phyloP scores from a whole-genome alignment of 1,140 invertebrate species.

The Arion vulgaris region DNA sequence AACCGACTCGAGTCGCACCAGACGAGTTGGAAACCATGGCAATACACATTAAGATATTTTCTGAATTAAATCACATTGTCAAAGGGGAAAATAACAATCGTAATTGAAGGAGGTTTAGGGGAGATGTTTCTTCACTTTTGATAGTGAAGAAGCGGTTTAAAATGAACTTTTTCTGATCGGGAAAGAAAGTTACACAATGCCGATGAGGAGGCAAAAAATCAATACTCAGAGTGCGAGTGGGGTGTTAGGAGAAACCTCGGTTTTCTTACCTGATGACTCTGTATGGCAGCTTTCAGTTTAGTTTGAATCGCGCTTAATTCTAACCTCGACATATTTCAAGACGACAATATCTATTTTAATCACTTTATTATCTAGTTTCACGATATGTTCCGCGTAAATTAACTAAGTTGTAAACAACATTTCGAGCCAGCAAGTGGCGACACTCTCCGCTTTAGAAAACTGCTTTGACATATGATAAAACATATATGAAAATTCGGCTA shows the following conservation, averaged over 20 bases:
- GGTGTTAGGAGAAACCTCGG: conserved; percentile 12
- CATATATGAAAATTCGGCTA: not conserved
- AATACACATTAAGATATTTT: not conserved
- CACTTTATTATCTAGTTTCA: conserved; percentile 7
- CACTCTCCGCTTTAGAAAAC: conserved; percentile 12
- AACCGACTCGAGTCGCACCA: not conserved
- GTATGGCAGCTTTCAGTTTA: conserved; percentile 70
- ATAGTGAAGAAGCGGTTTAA: not conserved
- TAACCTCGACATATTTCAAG: conserved; percentile 52
- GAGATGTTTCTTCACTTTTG: not conserved
- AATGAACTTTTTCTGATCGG: conserved; percentile 9
- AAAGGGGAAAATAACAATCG: not conserved
- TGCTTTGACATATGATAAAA: not conserved
- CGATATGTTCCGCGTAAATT: not conserved
- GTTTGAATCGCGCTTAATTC: conserved; percentile 66
- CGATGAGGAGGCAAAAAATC: conserved; percentile 25
- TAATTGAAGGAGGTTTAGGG: not conserved
- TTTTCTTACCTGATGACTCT: conserved; percentile 71
- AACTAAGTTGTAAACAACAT: conserved; percentile 25
- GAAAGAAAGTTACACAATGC: conserved; percentile 25
- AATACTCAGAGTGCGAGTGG: conserved; percentile 25
- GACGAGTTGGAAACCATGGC: conserved; percentile 10
- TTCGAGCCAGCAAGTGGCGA: conserved; percentile 14
- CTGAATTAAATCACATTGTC: not conserved
- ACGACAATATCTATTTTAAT: not conserved